Evolutionary conservation across 2,113 vertebrate species (phyloP).

Genomic region (Oncorhynchus clarkii): DNA sequence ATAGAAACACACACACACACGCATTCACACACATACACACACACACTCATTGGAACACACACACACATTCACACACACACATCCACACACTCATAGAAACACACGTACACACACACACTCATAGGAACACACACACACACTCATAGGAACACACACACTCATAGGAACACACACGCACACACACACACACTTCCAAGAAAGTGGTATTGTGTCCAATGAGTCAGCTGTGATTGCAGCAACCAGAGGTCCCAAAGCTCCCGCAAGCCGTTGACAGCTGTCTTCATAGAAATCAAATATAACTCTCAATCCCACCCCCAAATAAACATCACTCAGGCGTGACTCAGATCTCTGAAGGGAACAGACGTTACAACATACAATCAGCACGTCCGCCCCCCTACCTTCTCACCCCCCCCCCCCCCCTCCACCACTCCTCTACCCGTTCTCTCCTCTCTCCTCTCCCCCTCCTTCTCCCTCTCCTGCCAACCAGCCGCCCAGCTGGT

Average conservation of each 20-base stretch:
- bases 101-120: too few relatives aligned
- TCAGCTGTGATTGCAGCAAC: conserved; percentile 58
- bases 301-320: conserved; percentile 42
- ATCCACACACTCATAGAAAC: neutral
- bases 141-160: conserved; percentile 11
- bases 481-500: conserved; percentile 69
- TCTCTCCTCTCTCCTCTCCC: neutral
- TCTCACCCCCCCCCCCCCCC: neutral
- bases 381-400: conserved; percentile 12
- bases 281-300: conserved; percentile 63
- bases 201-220: conserved; percentile 56
- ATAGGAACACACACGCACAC: conserved; percentile 1
- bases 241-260: conserved; percentile 38
- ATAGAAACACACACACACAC: neutral
- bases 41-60: conserved; percentile 9
- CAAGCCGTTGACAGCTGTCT: conserved; percentile 66
- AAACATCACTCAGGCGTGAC: conserved; percentile 55
- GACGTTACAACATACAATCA: conserved; percentile 42
- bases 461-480: neutral
- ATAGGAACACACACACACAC: neutral
- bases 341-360: conserved; percentile 43
- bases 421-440: neutral
- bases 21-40: conserved; percentile 3
- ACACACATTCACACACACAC: neutral
- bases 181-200: conserved; percentile 33